Evolutionary conservation across 2,797 vertebrate genomes (phyloP).

Genomic region (Parauchenoglanis punctatus): DNA sequence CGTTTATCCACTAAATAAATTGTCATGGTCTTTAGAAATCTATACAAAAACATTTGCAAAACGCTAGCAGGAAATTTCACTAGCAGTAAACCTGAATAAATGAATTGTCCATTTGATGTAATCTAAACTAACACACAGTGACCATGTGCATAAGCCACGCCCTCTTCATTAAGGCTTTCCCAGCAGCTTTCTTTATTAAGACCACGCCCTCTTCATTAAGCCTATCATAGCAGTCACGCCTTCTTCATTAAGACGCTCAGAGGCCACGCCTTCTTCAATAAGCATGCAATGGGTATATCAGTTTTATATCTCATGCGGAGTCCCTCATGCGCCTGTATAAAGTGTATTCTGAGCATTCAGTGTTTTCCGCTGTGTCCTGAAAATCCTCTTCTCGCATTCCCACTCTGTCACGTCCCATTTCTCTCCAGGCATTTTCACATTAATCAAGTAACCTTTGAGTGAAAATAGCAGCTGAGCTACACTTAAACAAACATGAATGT

Average conservation of each 20-base stretch:
- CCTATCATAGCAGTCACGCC: background rate
- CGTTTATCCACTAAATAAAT: background rate
- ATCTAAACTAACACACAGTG: background rate
- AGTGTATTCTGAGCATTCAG: background rate
- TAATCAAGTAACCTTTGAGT: conserved; percentile 36
- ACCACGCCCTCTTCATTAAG: background rate
- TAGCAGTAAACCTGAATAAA: background rate
- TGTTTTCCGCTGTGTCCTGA: background rate
- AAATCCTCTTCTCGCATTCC: conserved; percentile 5
- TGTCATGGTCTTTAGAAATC: conserved; percentile 11
- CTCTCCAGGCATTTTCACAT: conserved; percentile 41
- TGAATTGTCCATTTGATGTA: background rate
- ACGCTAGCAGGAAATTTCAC: background rate
- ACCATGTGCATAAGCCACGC: background rate
- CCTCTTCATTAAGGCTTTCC: background rate
- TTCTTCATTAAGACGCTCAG: background rate
- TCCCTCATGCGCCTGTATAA: background rate
- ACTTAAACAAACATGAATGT: conserved; percentile 49
- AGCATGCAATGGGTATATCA: background rate
- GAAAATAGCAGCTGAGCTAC: conserved; percentile 16
- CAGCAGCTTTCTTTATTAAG: too few relatives aligned
- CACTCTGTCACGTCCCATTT: conserved; percentile 43
- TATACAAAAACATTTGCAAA: background rate
- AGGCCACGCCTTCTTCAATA: background rate
- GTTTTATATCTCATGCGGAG: background rate